phyloP scores from a whole-genome alignment of 2,113 vertebrate species.

The Dryoscopus gambensis region DNA sequence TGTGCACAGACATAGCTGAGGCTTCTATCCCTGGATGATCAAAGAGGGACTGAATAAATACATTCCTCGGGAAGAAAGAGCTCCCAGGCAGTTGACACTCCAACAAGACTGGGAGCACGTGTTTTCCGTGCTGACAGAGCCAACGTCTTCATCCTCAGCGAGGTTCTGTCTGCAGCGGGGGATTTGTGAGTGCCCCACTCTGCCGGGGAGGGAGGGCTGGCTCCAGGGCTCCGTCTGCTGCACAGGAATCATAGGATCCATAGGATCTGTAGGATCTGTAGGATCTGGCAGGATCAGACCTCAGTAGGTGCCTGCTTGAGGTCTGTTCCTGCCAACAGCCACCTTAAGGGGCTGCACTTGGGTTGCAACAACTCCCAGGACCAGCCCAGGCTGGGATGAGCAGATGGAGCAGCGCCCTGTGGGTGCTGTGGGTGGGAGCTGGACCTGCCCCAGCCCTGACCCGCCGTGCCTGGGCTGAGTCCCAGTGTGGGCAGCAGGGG shows the following conservation, averaged over 20 bases:
- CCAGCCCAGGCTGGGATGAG: not conserved
- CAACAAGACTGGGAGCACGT: not conserved
- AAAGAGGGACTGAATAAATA: not conserved
- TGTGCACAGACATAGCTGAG: not conserved
- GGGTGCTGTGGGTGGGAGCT: not conserved
- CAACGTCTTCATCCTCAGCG: not conserved
- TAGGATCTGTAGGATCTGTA: rapidly evolving
- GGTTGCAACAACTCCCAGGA: not conserved
- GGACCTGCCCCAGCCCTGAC: not conserved
- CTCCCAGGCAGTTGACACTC: not conserved
- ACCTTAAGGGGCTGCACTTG: not conserved
- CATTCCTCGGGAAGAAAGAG: not conserved
- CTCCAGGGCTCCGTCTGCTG: not conserved
- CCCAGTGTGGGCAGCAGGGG: not conserved
- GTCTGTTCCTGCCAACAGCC: not conserved
- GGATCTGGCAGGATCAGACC: too few relatives aligned
- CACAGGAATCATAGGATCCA: rapidly evolving
- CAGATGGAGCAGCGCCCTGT: not conserved
- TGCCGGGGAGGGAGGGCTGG: not conserved
- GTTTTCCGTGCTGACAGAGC: not conserved
- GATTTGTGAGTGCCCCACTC: not conserved
- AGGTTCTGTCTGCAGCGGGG: not conserved
- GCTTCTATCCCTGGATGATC: not conserved
- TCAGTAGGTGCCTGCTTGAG: rapidly evolving
- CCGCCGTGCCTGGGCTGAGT: not conserved